Conservation (phyloP, 2,113 vertebrate species). For the Bubo scandiacus region DNA sequence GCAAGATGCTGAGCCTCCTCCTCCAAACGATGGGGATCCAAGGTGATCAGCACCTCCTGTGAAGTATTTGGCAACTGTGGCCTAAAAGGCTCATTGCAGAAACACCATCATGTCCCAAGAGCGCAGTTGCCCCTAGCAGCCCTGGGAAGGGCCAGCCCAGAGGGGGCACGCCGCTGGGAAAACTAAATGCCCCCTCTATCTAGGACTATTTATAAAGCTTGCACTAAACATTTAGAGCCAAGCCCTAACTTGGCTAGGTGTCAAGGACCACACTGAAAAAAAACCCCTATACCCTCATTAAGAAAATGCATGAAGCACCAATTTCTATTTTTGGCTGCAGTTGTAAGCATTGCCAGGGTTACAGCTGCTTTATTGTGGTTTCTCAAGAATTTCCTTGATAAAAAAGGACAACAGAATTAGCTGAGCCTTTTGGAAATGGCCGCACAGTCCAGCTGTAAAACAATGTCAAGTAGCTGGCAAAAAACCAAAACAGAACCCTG, state of each 20-base stretch:
- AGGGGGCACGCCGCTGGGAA: not conserved
- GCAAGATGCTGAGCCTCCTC: not conserved
- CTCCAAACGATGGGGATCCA: not conserved
- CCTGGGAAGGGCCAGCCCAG: not conserved
- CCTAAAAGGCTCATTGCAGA: not conserved
- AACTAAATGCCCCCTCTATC: not conserved
- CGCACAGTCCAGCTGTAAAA: conserved; percentile 2
- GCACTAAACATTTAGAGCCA: not conserved
- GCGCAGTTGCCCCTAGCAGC: not conserved
- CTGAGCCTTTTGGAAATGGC: conserved; percentile 48
- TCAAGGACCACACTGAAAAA: conserved; percentile 40
- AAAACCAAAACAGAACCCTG: not conserved
- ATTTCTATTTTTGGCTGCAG: conserved; percentile 30
- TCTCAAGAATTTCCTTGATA: conserved; percentile 63
- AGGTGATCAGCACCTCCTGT: not conserved
- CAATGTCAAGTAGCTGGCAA: conserved; percentile 38
- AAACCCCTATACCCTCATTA: not conserved
- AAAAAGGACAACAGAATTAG: conserved; percentile 62
- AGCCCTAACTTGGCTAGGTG: conserved; percentile 28
- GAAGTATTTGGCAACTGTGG: not conserved
- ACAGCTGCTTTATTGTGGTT: conserved; percentile 55
- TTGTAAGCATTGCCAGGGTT: conserved; percentile 27
- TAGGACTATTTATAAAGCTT: conserved; percentile 10
- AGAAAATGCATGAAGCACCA: conserved; percentile 14
- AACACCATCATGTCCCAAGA: not conserved